Evolutionary conservation across 2,797 vertebrate species (phyloP), one percentile per base, ranked within the genome.

Genomic region (Zalophus californianus): DNA sequence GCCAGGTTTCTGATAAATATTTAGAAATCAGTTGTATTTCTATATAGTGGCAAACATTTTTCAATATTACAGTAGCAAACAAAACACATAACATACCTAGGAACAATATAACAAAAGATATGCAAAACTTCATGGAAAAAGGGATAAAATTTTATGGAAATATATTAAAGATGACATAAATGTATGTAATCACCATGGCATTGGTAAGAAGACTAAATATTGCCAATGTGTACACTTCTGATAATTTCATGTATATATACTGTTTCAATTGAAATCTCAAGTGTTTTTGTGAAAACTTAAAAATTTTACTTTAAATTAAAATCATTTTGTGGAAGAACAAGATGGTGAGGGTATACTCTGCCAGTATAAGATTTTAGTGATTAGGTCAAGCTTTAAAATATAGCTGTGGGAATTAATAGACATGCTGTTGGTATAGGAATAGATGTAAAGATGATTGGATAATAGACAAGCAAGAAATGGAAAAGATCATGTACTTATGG

Each of bases 251-350:
- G 0, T 73, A 58, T 32, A 14, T 5, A 52, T 2, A 35, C 3
- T 48, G 15, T 83, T 89, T 70, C 41, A 78, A 56, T 54, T 2
- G 78, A 73, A 88, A 66, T 68, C 50, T 68, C 15, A 62, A 83
- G 44, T 93, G 7, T 52, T 77, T 77, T 77, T 77, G 25, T 82
- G 64, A 52, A 87, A 79, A 50, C 83, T 84, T 20, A 58, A 72
- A 77, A 94, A 27, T 38, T 38, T 62, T 44, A 54, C 56, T 73
- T 96, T 75, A 52, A 79, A 54, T 73, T 92, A 77, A 88, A 91
- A 80, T 91, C 7, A 82, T 80, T 82, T 94, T 91, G 7, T 91
- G 35, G 9, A 82, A 85, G 7, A 95, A 66, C 6, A 77, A 91
- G 14, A 70, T 77, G 3, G 3, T 89, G 15, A 58, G 12, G 41